A percentile compares a stretch with the other conserved stretches of the same genome.
Conservation (phyloP, 2,113 vertebrate species). For the Pyxicephalus adspersus region DNA sequence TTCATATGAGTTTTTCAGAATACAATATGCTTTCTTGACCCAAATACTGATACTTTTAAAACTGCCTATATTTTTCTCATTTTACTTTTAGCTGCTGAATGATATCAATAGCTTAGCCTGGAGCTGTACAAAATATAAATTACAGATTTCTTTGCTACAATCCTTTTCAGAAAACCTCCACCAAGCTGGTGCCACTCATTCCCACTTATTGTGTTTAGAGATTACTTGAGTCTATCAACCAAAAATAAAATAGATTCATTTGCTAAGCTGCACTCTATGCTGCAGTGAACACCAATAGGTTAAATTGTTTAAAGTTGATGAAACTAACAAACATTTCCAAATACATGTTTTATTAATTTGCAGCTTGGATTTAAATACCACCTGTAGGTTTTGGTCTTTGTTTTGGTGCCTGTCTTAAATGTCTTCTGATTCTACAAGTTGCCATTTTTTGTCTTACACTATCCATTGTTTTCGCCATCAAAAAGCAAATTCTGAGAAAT, state of each 20-base stretch:
- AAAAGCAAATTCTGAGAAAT: too few species aligned
- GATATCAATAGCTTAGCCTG: constrained; percentile 6
- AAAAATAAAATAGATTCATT: constrained; percentile 24
- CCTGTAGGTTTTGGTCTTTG: too few species aligned
- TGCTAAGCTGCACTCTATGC: background rate
- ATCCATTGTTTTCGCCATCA: too few species aligned
- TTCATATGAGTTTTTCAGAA: constrained; percentile 15
- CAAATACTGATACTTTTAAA: background rate
- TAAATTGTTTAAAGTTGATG: background rate
- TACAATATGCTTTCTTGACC: background rate
- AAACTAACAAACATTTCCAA: too few species aligned
- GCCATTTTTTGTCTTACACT: too few species aligned
- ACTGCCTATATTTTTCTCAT: background rate
- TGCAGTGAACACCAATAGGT: background rate
- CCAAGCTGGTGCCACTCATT: background rate
- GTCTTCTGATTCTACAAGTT: too few species aligned
- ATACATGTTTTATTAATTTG: background rate
- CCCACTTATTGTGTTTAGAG: constrained; percentile 30
- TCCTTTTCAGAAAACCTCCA: constrained; percentile 1
- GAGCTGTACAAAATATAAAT: constrained; percentile 12
- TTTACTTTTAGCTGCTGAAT: constrained; percentile 12
- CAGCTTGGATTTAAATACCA: background rate
- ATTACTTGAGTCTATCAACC: constrained; percentile 6
- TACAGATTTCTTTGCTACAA: constrained; percentile 12
- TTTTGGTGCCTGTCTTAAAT: too few species aligned